These are phyloP conservation scores for Larimichthys crocea DNA, from an alignment of 2,113 vertebrate genomes.

Conservation along the genomic window DNA sequence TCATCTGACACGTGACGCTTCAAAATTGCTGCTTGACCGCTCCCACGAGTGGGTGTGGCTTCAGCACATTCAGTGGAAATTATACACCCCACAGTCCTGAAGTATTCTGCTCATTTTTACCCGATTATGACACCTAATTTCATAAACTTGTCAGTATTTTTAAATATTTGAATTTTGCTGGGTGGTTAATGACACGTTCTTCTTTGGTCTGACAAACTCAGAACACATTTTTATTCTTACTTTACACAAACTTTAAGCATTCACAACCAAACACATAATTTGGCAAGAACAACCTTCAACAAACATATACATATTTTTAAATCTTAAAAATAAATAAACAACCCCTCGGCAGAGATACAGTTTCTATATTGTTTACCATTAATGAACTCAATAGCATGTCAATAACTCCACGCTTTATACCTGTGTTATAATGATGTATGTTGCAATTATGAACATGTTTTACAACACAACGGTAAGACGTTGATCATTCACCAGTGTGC, in stretches of 20 bases:
- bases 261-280: background rate
- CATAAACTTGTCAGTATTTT: too few relatives aligned
- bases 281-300: background rate
- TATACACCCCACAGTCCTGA: too few relatives aligned
- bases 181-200: too few relatives aligned
- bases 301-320: background rate
- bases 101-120: too few relatives aligned
- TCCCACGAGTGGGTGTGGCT: too few relatives aligned
- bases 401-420: background rate
- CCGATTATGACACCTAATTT: too few relatives aligned
- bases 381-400: background rate
- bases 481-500: background rate
- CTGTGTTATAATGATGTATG: background rate
- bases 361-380: background rate
- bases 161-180: too few relatives aligned
- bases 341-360: background rate
- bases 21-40: too few relatives aligned
- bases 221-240: too few relatives aligned
- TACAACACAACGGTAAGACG: slow-evolving; percentile 9
- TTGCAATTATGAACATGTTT: background rate
- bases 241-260: background rate
- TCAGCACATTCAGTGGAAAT: too few relatives aligned
- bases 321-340: background rate
- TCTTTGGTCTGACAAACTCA: too few relatives aligned
- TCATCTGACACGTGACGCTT: too few relatives aligned